Evolutionary conservation across 2,888 invertebrate genomes (phyloP), one percentile per base, ranked within the genome.

Genomic region (Nemotelus pantherinus): DNA sequence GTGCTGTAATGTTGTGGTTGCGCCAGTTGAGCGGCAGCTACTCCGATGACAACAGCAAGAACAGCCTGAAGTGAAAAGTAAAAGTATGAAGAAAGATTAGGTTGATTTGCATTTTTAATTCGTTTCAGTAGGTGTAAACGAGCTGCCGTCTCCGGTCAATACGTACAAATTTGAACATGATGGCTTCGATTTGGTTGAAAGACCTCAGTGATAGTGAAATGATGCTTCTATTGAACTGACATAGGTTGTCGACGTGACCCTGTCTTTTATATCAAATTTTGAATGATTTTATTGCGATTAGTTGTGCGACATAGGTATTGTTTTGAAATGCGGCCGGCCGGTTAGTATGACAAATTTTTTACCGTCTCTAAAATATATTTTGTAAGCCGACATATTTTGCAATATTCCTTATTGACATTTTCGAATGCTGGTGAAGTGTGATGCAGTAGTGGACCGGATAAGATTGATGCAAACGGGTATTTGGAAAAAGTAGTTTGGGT

Each of bases 261-360:
- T 50, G 70, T 43, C 53, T 70, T 70, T 70, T 70, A 70, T 70
- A 55, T 70, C 25, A 65, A 65, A 70, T 43, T 63, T 70, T 53
- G 53, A 48, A 67, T 67, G 6, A 43, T n/a, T 68, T 53, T 70
- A 25, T 50, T 70, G 70, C 53, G 55, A 25, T 44, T 39, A 55
- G 6, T 9, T 1, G n/a, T 65, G 47, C 10, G 4, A 43, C 10
- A n/a, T 45, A 45, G 65, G 47, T 10, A 55, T 70, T 43, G 25
- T 63, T n/a, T 63, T 63, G n/a, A 63, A 63, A 63, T 63, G 63
- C 25, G 10, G 43, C 63, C 63, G 70, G 9, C 44, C 53, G 70
- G 89, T 90, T 63, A 84, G 83, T 82, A 89, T 88, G 48, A 44
- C 50, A n/a, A 68, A 41, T 53, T 48, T 47, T 70, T 2, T 43